A percentile compares a stretch with the other conserved stretches of the same genome.
Evolutionary conservation across 2,888 invertebrate genomes (phyloP).

Genomic region (Meandrusa payeni): DNA sequence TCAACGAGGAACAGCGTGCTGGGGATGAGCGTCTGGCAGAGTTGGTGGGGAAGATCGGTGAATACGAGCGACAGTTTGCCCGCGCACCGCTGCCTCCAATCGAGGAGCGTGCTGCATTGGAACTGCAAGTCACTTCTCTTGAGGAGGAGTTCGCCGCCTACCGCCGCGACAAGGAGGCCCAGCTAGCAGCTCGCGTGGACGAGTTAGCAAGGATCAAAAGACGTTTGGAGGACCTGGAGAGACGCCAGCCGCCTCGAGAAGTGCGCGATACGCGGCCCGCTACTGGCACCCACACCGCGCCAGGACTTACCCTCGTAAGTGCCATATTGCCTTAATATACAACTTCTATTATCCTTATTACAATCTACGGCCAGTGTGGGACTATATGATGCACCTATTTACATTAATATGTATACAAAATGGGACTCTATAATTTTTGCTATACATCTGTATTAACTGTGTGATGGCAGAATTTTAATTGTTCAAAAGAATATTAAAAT

Average conservation of each 20-base stretch:
- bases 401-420: too few species aligned
- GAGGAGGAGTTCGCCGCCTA: conserved; percentile 83
- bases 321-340: too few species aligned
- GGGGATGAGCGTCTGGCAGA: conserved; percentile 89
- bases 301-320: conserved; percentile 14
- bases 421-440: too few species aligned
- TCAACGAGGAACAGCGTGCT: conserved; percentile 87
- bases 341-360: too few species aligned
- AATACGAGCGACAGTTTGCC: conserved; percentile 88
- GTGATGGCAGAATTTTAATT: too few species aligned
- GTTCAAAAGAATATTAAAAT: too few species aligned
- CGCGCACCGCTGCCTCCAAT: conserved; percentile 84
- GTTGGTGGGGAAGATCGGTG: conserved; percentile 87
- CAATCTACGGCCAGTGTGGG: too few species aligned
- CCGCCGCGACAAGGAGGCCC: conserved; percentile 34
- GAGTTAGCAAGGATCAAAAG: too few species aligned
- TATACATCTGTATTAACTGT: too few species aligned
- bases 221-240: too few species aligned
- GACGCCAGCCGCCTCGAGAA: conserved; percentile 25
- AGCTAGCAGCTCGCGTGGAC: conserved; percentile 25
- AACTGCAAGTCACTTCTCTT: conserved; percentile 82
- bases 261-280: conserved; percentile 28
- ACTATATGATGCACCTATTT: too few species aligned
- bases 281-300: conserved; percentile 21
- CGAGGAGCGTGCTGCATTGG: conserved; percentile 86